Evolutionary conservation across 1,140 invertebrate genomes (phyloP).

Genomic region (Ceratina japonica): DNA sequence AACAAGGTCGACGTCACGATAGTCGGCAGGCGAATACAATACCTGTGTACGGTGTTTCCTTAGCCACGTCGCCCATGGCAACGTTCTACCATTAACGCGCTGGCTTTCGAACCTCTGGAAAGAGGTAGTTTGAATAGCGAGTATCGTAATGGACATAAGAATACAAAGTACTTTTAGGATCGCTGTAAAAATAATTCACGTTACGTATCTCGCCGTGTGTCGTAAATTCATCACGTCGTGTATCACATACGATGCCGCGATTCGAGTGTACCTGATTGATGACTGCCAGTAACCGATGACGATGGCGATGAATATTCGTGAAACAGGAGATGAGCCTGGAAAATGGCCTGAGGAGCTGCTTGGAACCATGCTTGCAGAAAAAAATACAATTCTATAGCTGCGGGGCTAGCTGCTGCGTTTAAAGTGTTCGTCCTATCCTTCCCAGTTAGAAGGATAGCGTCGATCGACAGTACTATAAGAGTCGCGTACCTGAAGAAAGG

Average conservation of each 20-base stretch:
- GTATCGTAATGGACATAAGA: slow-evolving; percentile 82
- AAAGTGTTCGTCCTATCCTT: slow-evolving; percentile 82
- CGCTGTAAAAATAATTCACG: slow-evolving; percentile 79
- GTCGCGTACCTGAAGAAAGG: slow-evolving; percentile 85
- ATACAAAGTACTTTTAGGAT: slow-evolving; percentile 83
- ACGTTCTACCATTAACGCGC: slow-evolving; percentile 84
- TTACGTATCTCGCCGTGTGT: no score
- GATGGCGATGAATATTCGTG: slow-evolving; percentile 57
- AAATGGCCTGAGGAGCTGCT: slow-evolving; percentile 84
- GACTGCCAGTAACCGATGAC: slow-evolving; percentile 54
- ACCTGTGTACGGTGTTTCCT: slow-evolving; percentile 75
- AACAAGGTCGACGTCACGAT: not conserved
- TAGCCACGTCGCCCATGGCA: slow-evolving; percentile 84
- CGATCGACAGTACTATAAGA: slow-evolving; percentile 86
- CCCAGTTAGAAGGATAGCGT: slow-evolving; percentile 83
- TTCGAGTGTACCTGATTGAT: slow-evolving; percentile 71
- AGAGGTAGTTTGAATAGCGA: slow-evolving; percentile 84
- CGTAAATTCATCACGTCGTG: not conserved
- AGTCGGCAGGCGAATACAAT: slow-evolving; percentile 16
- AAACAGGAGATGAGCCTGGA: slow-evolving; percentile 82
- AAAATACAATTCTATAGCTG: slow-evolving; percentile 85
- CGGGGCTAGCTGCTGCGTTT: slow-evolving; percentile 80
- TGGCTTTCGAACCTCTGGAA: slow-evolving; percentile 89
- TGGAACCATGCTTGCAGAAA: slow-evolving; percentile 88
- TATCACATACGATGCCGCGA: not conserved